These are phyloP conservation scores for Microctonus brassicae DNA, from an alignment of 2,888 invertebrate species.

Conservation along the genomic window DNA sequence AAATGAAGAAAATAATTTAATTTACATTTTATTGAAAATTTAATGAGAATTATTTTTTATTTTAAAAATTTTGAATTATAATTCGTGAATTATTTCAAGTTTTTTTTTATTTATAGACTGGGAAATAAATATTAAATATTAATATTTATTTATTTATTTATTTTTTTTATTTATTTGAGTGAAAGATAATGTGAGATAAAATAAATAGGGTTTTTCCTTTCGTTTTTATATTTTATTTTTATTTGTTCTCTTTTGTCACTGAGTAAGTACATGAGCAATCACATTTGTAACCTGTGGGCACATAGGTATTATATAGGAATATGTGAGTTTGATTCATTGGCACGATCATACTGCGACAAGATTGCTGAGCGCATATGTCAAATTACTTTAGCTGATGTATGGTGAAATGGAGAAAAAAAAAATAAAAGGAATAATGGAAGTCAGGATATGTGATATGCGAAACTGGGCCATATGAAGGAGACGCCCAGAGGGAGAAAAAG, in stretches of 20 bases:
- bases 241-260: not conserved
- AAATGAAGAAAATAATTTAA: no score
- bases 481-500: constrained; percentile 21
- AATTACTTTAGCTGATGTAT: constrained; percentile 15
- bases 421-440: constrained; percentile 1
- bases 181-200: no score
- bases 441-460: constrained; percentile 8
- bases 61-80: no score
- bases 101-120: no score
- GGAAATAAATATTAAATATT: no score
- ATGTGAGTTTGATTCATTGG: constrained; percentile 26
- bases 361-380: constrained; percentile 20
- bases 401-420: not conserved
- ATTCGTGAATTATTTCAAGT: no score
- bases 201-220: no score
- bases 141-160: no score
- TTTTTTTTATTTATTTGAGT: no score
- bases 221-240: not conserved
- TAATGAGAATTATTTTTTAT: no score
- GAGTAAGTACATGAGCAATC: constrained; percentile 4
- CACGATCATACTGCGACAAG: constrained; percentile 18
- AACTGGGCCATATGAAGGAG: constrained; percentile 28
- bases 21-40: no score
- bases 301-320: not conserved
- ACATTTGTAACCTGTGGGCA: constrained; percentile 16